A percentile compares a stretch with the other conserved stretches of the same genome.
phyloP scores from a whole-genome alignment of 2,888 invertebrate genomes.

The Trisateles emortualis region DNA sequence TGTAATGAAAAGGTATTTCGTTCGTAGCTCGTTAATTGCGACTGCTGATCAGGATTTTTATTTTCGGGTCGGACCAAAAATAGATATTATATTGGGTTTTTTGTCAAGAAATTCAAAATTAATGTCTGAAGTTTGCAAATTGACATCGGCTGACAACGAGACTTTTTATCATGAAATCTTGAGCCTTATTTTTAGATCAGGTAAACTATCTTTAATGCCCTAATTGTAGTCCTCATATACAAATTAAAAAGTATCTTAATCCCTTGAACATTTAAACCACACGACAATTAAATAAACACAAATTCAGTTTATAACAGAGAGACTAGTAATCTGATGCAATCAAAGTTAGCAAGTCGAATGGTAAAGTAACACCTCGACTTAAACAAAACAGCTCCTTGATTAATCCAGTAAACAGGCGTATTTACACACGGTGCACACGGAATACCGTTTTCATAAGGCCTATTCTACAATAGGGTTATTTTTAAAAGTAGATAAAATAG shows the following conservation, averaged over 20 bases:
- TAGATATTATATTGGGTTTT: too few species aligned
- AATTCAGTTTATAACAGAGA: constrained; percentile 34
- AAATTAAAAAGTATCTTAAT: not conserved
- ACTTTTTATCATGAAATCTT: too few species aligned
- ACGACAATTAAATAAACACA: constrained; percentile 39
- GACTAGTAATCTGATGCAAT: constrained; percentile 45
- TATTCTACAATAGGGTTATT: constrained; percentile 13
- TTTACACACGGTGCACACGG: constrained; percentile 51
- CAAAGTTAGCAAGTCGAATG: constrained; percentile 47
- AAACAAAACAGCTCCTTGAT: constrained; percentile 49
- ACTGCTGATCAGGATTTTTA: too few species aligned
- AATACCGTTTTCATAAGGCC: constrained; percentile 33
- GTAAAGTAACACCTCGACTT: constrained; percentile 48
- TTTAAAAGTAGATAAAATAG: not conserved
- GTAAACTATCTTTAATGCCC: too few species aligned
- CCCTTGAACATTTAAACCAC: constrained; percentile 20
- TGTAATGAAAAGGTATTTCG: too few species aligned
- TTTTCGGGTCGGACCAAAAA: too few species aligned
- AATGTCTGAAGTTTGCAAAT: too few species aligned
- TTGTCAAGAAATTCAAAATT: too few species aligned
- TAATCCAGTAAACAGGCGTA: constrained; percentile 57
- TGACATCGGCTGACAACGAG: too few species aligned
- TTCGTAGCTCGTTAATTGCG: too few species aligned
- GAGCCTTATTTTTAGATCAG: too few species aligned
- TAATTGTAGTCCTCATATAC: too few species aligned